Base-by-base conservation (phyloP, 1,140 invertebrate genomes). In the Glossosoma conforme region DNA sequence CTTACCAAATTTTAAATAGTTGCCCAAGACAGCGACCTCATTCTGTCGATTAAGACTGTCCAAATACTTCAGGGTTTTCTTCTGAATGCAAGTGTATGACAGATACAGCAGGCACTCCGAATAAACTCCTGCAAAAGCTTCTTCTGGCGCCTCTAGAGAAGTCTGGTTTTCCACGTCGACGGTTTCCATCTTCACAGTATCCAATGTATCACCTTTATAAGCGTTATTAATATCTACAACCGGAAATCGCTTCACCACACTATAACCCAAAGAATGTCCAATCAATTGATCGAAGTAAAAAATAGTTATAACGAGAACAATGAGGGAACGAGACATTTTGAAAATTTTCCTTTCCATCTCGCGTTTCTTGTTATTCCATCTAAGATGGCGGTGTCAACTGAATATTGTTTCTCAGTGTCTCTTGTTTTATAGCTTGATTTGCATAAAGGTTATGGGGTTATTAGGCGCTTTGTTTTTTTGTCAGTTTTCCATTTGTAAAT, bases 1-100 rank as follows among this genome's bases (percentile, higher is more conserved):
- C 62, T 72, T 71, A 63, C 79, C 73, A 24, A 80, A 69, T 47
- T 75, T 77, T 2, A 80, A 61, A 43, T 68, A 67, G 35, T 72
- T 68, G 1, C 77, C 78, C 10, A 77, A 59, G 13, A 81, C 58
- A 5, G 66, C 71, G 19, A 78, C 67, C 54, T 79, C 73, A 17
- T 70, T 66, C 10, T 79, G 59, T 6, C 60, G 58, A 48, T 73
- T 68, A 14, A 81, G 60, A 10, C 65, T 62, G 14, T 76, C 70
- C 9, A 81, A 56, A 56, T 75, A 80, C 41, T 67, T 49, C 10
- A 75, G 60, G 2, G 78, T 67, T 53, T 74, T 72, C 24, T 68
- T 75, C 51, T 75, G 74, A 13, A 76, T 60, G 50, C 79, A 81
- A 11, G 58, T 52, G 4, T 74, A 67, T 0, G 79, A 81, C 1